A percentile compares a stretch with the other conserved stretches of the same genome.
phyloP scores from a whole-genome alignment of 2,113 vertebrate species.

The Paramisgurnus dabryanus region DNA sequence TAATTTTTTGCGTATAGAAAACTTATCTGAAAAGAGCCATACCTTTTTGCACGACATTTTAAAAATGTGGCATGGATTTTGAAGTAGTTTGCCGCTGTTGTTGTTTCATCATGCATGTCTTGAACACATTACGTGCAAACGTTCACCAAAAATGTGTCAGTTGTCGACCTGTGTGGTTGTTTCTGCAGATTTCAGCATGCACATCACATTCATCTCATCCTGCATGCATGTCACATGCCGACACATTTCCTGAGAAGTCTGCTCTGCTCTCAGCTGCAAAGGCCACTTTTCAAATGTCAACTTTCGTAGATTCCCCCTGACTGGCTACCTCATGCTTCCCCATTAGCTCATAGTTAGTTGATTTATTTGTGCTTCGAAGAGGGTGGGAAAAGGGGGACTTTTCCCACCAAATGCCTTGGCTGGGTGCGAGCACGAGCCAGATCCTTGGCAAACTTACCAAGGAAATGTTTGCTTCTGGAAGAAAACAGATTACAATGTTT shows the following conservation, averaged over 20 bases:
- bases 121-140: background rate
- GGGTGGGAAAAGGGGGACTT: constrained; percentile 69
- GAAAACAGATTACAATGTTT: constrained; percentile 2
- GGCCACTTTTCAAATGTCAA: constrained; percentile 60
- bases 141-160: background rate
- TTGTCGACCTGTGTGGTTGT: constrained; percentile 12
- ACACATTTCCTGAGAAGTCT: constrained; percentile 41
- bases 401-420: constrained; percentile 76
- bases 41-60: no score
- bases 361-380: constrained; percentile 77
- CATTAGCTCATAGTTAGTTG: constrained; percentile 74
- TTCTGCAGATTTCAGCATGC: background rate
- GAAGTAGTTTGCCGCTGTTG: no score
- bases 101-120: background rate
- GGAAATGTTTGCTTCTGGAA: constrained; percentile 38
- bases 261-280: constrained; percentile 61
- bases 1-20: no score
- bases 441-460: constrained; percentile 51
- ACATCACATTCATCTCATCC: constrained; percentile 55
- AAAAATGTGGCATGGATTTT: no score
- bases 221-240: constrained; percentile 57
- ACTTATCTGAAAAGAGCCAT: no score
- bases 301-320: constrained; percentile 23
- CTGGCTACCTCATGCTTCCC: constrained; percentile 56
- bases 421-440: constrained; percentile 61